These are phyloP conservation scores for Pristiophorus japonicus DNA, from an alignment of 2,113 vertebrate genomes.

Conservation along the genomic window DNA sequence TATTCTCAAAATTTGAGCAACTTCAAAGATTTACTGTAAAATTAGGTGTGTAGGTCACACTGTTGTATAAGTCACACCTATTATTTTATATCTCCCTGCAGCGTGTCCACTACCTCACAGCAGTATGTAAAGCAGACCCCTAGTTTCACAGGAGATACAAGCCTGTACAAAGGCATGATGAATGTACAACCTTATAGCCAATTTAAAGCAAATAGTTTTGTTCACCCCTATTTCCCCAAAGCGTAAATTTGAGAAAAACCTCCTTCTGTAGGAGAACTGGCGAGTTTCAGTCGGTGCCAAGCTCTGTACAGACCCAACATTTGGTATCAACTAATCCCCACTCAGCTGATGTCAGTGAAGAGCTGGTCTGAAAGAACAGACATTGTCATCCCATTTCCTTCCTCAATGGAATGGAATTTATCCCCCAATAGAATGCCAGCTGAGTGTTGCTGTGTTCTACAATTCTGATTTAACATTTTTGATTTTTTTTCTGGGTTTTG, in stretches of 20 bases:
- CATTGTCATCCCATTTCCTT: neutral
- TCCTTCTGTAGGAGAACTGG: neutral
- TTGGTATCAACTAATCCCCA: neutral
- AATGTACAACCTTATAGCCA: neutral
- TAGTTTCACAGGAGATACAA: neutral
- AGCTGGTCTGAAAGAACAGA: neutral
- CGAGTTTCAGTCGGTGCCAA: neutral
- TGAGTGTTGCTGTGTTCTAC: too few relatives aligned
- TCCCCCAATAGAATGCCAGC: too few relatives aligned
- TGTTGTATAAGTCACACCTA: neutral
- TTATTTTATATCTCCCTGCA: neutral
- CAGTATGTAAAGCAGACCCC: neutral
- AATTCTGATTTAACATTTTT: too few relatives aligned
- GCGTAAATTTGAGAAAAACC: neutral
- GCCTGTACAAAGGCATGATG: neutral
- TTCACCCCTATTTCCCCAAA: neutral
- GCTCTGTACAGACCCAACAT: neutral
- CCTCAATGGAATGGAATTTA: too few relatives aligned
- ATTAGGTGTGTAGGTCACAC: neutral
- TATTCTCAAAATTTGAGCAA: neutral
- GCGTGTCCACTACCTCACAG: neutral
- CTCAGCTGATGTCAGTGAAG: neutral
- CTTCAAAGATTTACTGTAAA: neutral
- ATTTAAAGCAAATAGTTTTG: neutral
- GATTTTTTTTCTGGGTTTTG: too few relatives aligned